Percentiles rank a stretch among this genome's conserved stretches.
Conservation (phyloP, 2,888 invertebrate genomes). For the Adelphocoris suturalis region DNA sequence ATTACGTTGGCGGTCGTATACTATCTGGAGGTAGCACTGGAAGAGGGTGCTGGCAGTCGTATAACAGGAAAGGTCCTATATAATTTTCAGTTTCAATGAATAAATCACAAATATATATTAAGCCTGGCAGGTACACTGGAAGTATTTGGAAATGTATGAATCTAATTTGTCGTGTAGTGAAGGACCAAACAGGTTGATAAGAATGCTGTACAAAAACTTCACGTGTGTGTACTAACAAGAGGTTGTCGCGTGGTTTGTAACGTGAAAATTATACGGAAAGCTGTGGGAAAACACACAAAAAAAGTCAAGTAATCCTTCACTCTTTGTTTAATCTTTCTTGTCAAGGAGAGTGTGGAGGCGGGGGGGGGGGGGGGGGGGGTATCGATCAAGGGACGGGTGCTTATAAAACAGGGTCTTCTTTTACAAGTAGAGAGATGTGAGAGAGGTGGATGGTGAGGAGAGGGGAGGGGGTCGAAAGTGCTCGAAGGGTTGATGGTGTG, state of each 20-base stretch:
- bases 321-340: slow-evolving; percentile 27
- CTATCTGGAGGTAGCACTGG: too few species aligned
- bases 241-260: background rate
- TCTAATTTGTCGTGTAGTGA: too few species aligned
- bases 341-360: background rate
- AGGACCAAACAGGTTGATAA: too few species aligned
- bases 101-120: too few species aligned
- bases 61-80: too few species aligned
- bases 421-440: background rate
- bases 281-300: slow-evolving; percentile 6
- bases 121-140: too few species aligned
- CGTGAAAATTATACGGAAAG: slow-evolving; percentile 6
- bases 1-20: too few species aligned
- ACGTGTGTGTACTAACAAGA: background rate
- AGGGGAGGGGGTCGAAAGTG: background rate
- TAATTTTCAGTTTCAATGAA: too few species aligned
- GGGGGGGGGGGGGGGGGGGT: background rate
- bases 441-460: background rate
- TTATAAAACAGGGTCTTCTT: background rate
- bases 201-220: background rate
- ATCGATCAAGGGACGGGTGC: background rate
- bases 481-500: background rate
- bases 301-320: slow-evolving; percentile 7
- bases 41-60: too few species aligned
- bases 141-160: too few species aligned